Evolutionary conservation across 2,888 invertebrate species (phyloP).

Genomic region (Actias luna): DNA sequence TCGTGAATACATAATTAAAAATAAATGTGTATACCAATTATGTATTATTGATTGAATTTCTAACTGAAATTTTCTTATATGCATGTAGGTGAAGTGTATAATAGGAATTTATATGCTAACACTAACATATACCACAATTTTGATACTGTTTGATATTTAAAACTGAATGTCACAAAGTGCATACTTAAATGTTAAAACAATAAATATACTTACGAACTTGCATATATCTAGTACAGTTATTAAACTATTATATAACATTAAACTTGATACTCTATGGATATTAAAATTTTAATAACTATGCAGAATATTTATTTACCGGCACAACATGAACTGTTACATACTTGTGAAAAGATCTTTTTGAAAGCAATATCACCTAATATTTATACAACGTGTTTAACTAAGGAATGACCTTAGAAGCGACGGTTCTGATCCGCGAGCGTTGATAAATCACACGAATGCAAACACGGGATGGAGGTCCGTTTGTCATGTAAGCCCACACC

Average conservation of each 20-base stretch:
- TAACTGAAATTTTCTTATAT: background rate
- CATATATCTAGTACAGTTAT: background rate
- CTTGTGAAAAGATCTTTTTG: conserved; percentile 21
- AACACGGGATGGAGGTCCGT: conserved; percentile 52
- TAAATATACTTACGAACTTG: background rate
- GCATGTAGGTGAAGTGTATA: background rate
- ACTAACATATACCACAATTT: background rate
- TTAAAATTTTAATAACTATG: background rate
- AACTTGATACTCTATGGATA: background rate
- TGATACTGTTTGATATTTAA: background rate
- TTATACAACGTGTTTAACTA: conserved; percentile 47
- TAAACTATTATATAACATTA: background rate
- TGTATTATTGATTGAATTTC: too few relatives aligned
- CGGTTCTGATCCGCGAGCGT: conserved; percentile 59
- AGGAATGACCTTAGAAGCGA: conserved; percentile 54
- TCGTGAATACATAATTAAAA: too few relatives aligned
- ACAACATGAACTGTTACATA: conserved; percentile 1
- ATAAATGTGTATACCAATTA: too few relatives aligned
- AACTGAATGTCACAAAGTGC: background rate
- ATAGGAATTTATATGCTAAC: background rate
- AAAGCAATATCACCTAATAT: conserved; percentile 32
- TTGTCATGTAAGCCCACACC: conserved; percentile 38
- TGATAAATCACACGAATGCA: conserved; percentile 74
- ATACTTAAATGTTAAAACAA: background rate
- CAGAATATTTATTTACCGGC: background rate